Conservation (phyloP, 2,113 vertebrate genomes). For the Hippoglossus stenolepis region DNA sequence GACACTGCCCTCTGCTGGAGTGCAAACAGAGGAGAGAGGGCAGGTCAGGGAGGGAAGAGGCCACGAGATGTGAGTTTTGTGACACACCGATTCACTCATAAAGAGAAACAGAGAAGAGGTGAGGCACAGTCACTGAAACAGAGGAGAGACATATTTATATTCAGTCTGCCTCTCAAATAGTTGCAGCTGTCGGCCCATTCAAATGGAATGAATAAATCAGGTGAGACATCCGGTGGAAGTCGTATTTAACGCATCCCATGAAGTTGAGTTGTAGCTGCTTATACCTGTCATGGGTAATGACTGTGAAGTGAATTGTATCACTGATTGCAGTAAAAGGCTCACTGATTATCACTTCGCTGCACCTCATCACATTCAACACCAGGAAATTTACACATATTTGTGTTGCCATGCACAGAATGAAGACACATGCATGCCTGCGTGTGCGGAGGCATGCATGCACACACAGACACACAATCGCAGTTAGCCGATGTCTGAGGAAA, state of each 20-base stretch:
- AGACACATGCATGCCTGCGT: constrained; percentile 30
- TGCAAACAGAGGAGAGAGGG: constrained; percentile 10
- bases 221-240: constrained; percentile 19
- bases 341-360: constrained; percentile 45
- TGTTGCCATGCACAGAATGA: constrained; percentile 22
- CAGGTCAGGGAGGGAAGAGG: constrained; percentile 28
- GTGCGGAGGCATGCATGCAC: constrained; percentile 19
- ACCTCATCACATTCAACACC: constrained; percentile 43
- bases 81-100: constrained; percentile 4
- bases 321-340: constrained; percentile 38
- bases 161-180: constrained; percentile 3
- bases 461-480: constrained; percentile 66
- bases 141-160: not conserved
- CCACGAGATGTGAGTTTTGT: constrained; percentile 8
- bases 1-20: constrained; percentile 80
- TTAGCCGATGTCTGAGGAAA: constrained; percentile 82
- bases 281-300: constrained; percentile 27
- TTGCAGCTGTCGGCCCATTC: constrained; percentile 19
- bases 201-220: constrained; percentile 50
- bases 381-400: constrained; percentile 29
- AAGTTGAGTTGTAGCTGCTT: constrained; percentile 15
- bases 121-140: constrained; percentile 11
- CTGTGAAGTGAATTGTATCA: constrained; percentile 32
- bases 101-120: constrained; percentile 1
- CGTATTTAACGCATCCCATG: not conserved